Percentiles rank a stretch among this genome's conserved stretches.
phyloP scores from a whole-genome alignment of 2,797 vertebrate species.

The Sebastes oblongus region DNA sequence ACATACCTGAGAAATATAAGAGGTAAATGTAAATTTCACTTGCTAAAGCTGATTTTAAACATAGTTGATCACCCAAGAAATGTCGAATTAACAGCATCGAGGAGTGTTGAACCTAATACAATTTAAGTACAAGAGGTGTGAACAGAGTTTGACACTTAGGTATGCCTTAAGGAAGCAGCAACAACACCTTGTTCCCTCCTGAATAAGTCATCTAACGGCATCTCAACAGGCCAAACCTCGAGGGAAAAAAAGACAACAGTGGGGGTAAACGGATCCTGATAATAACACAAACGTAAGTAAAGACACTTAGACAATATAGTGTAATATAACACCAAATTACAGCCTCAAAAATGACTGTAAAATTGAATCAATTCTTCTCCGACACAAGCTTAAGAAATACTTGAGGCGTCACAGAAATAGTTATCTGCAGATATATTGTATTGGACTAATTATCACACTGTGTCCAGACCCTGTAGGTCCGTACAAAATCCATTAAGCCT shows the following conservation, averaged over 20 bases:
- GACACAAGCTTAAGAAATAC: background rate
- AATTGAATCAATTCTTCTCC: background rate
- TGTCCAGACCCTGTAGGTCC: background rate
- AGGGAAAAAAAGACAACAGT: conserved; percentile 2
- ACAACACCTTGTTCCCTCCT: conserved; percentile 70
- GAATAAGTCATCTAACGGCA: conserved; percentile 22
- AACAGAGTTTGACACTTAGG: conserved; percentile 10
- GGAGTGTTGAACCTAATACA: conserved; percentile 6
- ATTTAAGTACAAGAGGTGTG: conserved; percentile 40
- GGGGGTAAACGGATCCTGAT: background rate
- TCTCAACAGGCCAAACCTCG: conserved; percentile 35
- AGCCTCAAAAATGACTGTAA: background rate
- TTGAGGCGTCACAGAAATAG: background rate
- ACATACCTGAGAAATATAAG: too few relatives aligned
- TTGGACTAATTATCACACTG: background rate
- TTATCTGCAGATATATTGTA: background rate
- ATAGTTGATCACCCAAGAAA: background rate
- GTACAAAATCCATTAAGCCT: background rate
- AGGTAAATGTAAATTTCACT: background rate
- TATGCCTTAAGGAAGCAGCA: conserved; percentile 37
- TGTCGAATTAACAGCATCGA: background rate
- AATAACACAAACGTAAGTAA: conserved; percentile 1
- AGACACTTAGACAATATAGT: background rate
- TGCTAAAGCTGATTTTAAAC: background rate
- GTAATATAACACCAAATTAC: background rate